These are phyloP conservation scores for Salvelinus sp. DNA, from an alignment of 2,113 vertebrate species.

Conservation along the genomic window DNA sequence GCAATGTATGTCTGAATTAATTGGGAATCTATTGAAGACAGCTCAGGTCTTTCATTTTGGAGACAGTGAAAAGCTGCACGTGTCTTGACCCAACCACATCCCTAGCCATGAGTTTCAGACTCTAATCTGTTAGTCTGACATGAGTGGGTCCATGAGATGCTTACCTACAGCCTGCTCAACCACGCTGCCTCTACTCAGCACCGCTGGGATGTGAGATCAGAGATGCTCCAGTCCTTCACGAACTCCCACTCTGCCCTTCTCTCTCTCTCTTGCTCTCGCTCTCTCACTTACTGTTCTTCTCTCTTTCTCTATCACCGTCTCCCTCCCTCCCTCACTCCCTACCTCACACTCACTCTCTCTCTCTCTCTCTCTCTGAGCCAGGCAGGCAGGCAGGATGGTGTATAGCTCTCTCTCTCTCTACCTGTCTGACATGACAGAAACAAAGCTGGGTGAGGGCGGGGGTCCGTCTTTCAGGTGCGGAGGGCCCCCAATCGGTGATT, in stretches of 20 bases:
- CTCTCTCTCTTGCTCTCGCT: background rate
- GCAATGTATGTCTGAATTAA: background rate
- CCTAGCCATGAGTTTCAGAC: slow-evolving; percentile 15
- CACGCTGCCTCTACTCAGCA: slow-evolving; percentile 48
- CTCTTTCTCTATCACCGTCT: background rate
- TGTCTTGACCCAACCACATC: slow-evolving; percentile 23
- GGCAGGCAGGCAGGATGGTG: background rate
- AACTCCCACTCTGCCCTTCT: slow-evolving; percentile 44
- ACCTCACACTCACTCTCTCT: no score
- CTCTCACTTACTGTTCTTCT: slow-evolving; percentile 1
- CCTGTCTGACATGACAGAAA: slow-evolving; percentile 58
- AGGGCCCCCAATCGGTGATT: slow-evolving; percentile 53
- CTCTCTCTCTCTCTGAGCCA: slow-evolving; percentile 39
- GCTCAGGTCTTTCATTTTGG: slow-evolving; percentile 28
- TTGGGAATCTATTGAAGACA: slow-evolving; percentile 19
- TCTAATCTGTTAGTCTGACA: slow-evolving; percentile 19
- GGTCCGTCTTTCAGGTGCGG: slow-evolving; percentile 22
- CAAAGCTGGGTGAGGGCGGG: slow-evolving; percentile 4
- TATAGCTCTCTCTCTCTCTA: slow-evolving; percentile 26
- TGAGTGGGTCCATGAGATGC: slow-evolving; percentile 35
- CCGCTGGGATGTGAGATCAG: slow-evolving; percentile 53
- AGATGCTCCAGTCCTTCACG: slow-evolving; percentile 48
- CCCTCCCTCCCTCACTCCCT: background rate
- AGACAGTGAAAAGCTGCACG: slow-evolving; percentile 33
- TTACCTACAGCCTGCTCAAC: slow-evolving; percentile 45